Conservation (phyloP, 1,140 invertebrate genomes). For the Argopecten irradians region DNA sequence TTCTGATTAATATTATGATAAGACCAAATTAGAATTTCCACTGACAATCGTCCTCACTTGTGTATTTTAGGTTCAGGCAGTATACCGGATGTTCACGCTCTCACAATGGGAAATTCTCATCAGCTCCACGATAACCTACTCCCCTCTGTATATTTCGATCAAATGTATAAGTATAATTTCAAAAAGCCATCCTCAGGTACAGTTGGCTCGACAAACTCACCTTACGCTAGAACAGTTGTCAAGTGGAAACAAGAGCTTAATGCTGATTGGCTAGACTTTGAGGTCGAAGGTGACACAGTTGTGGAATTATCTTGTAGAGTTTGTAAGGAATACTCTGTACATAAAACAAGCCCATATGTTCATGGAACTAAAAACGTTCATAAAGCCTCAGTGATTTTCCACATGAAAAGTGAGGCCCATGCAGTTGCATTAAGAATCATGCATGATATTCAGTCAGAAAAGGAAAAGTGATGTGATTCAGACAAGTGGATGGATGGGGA, state of each 20-base stretch:
- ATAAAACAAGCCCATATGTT: background rate
- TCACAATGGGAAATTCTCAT: background rate
- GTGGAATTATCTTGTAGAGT: background rate
- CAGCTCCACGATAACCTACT: background rate
- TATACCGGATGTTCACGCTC: background rate
- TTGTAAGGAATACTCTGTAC: slow-evolving; percentile 10
- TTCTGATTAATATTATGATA: background rate
- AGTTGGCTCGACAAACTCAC: background rate
- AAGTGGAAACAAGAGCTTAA: slow-evolving; percentile 9
- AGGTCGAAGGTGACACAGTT: background rate
- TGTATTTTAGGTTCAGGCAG: background rate
- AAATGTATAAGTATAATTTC: background rate
- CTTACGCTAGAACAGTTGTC: slow-evolving; percentile 7
- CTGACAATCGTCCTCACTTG: background rate
- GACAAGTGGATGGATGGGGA: too few species aligned
- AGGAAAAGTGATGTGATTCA: background rate
- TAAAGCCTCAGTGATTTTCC: background rate
- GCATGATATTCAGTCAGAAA: background rate
- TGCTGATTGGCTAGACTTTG: slow-evolving; percentile 16
- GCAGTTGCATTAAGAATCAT: background rate
- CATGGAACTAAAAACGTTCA: background rate
- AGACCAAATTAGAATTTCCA: background rate
- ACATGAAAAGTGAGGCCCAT: slow-evolving; percentile 13
- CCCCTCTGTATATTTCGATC: background rate
- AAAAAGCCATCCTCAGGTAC: background rate